Evolutionary conservation across 2,113 vertebrate genomes (phyloP).

Genomic region (Onychorhynchus coronatus): DNA sequence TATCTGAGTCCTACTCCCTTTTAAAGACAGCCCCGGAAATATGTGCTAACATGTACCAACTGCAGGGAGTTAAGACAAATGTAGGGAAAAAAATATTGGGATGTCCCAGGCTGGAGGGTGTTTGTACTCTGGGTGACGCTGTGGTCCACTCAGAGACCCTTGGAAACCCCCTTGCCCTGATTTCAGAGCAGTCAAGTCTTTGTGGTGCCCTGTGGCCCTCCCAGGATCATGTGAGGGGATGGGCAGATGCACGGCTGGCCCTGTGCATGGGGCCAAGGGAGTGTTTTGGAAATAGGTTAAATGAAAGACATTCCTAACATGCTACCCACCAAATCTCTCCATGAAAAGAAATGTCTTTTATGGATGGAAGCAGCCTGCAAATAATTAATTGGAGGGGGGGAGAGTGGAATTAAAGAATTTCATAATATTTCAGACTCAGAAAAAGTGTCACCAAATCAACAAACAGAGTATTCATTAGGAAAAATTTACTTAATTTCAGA

Average conservation of each 20-base stretch:
- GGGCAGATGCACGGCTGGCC: neutral
- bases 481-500: conserved; percentile 55
- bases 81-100: neutral
- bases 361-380: neutral
- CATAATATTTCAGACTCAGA: neutral
- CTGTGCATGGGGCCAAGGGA: neutral
- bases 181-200: neutral
- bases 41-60: rapidly evolving
- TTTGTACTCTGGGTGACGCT: neutral
- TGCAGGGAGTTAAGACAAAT: neutral
- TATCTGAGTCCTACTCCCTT: neutral
- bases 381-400: neutral
- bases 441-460: conserved; percentile 50
- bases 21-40: neutral
- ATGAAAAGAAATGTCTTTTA: neutral
- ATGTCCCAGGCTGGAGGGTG: neutral
- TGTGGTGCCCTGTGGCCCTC: neutral
- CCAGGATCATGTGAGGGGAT: rapidly evolving
- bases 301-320: neutral
- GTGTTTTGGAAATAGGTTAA: conserved; percentile 14
- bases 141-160: neutral
- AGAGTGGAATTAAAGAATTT: neutral
- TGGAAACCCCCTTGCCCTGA: neutral
- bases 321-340: neutral
- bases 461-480: conserved; percentile 57